phyloP scores from a whole-genome alignment of 2,888 invertebrate genomes.

The Azorinus chamasolen region DNA sequence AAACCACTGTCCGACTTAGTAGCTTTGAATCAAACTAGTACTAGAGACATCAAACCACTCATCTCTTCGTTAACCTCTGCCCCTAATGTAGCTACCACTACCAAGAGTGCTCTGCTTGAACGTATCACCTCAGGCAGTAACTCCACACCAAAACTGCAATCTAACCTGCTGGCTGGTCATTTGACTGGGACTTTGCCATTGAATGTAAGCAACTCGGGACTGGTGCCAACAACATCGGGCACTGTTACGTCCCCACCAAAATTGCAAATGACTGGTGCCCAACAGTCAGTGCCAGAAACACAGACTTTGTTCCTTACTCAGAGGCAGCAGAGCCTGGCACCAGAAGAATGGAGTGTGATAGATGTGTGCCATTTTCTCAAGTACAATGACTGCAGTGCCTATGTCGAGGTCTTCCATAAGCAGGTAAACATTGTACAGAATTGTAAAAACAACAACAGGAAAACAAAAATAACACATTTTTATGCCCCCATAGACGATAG shows the following conservation, averaged over 20 bases:
- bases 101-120: constrained; percentile 62
- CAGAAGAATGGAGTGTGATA: constrained; percentile 92
- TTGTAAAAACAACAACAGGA: no score
- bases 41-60: not conserved
- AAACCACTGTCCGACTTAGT: no score
- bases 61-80: constrained; percentile 24
- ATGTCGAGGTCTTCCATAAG: constrained; percentile 89
- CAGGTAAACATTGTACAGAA: constrained; percentile 85
- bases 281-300: constrained; percentile 39
- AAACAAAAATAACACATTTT: no score
- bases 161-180: constrained; percentile 58
- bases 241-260: constrained; percentile 12
- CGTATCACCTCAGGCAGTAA: constrained; percentile 45
- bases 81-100: constrained; percentile 41
- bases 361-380: constrained; percentile 96
- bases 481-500: no score
- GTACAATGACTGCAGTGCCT: constrained; percentile 92
- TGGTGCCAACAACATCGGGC: constrained; percentile 38
- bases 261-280: not conserved
- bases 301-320: constrained; percentile 67
- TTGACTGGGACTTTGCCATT: constrained; percentile 55
- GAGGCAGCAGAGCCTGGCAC: constrained; percentile 86
- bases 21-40: not conserved
- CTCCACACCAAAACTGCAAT: constrained; percentile 16
- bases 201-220: constrained; percentile 47